These are phyloP conservation scores for Centropristis striata DNA, from an alignment of 2,113 vertebrate genomes.

Conservation along the genomic window DNA sequence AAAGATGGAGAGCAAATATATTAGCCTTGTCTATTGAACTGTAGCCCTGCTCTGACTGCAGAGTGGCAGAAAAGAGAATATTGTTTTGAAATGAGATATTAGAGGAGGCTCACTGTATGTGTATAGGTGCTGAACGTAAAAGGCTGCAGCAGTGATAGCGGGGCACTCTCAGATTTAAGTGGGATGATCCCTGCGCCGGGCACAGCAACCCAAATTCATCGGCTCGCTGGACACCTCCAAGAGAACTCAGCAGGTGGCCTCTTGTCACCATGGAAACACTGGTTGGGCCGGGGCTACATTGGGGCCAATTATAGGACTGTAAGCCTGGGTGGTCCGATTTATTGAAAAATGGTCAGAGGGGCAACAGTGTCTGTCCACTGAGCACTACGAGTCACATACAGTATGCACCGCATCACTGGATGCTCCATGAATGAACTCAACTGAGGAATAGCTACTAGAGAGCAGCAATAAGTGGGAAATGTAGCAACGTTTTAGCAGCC, in stretches of 20 bases:
- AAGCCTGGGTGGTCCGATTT: conserved; percentile 68
- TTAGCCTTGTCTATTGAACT: conserved; percentile 57
- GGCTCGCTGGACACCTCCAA: conserved; percentile 72
- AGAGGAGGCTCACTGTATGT: conserved; percentile 8
- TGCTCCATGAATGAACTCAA: conserved; percentile 43
- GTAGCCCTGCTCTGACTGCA: conserved; percentile 14
- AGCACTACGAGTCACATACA: conserved; percentile 38
- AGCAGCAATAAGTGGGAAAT: conserved; percentile 25
- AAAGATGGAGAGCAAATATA: conserved; percentile 60
- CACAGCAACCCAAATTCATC: conserved; percentile 66
- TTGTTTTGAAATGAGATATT: conserved; percentile 43
- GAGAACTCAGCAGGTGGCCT: conserved; percentile 68
- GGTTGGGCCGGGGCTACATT: conserved; percentile 42
- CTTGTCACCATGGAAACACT: conserved; percentile 77
- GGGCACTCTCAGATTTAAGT: conserved; percentile 53
- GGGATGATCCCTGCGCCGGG: conserved; percentile 51
- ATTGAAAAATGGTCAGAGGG: conserved; percentile 66
- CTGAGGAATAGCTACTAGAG: conserved; percentile 39
- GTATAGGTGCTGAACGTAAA: conserved; percentile 21
- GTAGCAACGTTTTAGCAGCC: conserved; percentile 20
- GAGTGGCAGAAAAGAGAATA: conserved; percentile 39
- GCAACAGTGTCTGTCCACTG: conserved; percentile 44
- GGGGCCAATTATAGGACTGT: conserved; percentile 68
- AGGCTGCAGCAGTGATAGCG: conserved; percentile 29
- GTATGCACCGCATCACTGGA: conserved; percentile 50